Evolutionary conservation across 2,113 vertebrate genomes (phyloP).

Genomic region (Bubo scandiacus): DNA sequence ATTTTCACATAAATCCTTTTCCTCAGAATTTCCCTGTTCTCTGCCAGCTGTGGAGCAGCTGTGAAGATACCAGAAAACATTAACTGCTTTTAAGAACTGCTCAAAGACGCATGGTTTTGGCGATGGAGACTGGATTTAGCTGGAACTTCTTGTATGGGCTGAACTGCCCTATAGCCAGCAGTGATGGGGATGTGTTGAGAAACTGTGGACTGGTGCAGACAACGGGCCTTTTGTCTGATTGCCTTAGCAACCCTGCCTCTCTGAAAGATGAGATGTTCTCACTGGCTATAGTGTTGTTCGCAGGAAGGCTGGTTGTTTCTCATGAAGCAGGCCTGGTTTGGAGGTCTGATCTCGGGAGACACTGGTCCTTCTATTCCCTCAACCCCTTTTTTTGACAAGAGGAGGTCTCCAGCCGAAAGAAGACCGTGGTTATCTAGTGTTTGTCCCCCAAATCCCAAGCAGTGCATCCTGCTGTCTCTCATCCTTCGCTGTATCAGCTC

Average conservation of each 20-base stretch:
- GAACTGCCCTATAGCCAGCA: neutral
- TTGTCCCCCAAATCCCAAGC: neutral
- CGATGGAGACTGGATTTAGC: neutral
- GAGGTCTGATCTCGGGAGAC: neutral
- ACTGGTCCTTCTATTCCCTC: neutral
- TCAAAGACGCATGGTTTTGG: neutral
- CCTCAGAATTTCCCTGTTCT: constrained; percentile 17
- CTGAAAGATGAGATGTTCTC: constrained; percentile 13
- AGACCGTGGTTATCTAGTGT: neutral
- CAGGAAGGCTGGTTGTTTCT: neutral
- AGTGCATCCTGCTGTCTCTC: neutral
- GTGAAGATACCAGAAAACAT: neutral
- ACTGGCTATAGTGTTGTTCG: rapidly evolving
- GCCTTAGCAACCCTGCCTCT: constrained; percentile 7
- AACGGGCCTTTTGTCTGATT: constrained; percentile 1
- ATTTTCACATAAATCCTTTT: neutral
- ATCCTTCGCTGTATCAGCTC: neutral
- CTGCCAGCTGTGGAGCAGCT: constrained; percentile 22
- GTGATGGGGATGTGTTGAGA: neutral
- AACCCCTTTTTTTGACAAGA: neutral
- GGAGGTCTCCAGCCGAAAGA: neutral
- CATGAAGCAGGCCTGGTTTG: neutral
- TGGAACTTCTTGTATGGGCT: neutral
- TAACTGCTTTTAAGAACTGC: neutral
- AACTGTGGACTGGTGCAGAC: neutral